phyloP scores from a whole-genome alignment of 2,888 invertebrate species.

The Leucophora obtusa region DNA sequence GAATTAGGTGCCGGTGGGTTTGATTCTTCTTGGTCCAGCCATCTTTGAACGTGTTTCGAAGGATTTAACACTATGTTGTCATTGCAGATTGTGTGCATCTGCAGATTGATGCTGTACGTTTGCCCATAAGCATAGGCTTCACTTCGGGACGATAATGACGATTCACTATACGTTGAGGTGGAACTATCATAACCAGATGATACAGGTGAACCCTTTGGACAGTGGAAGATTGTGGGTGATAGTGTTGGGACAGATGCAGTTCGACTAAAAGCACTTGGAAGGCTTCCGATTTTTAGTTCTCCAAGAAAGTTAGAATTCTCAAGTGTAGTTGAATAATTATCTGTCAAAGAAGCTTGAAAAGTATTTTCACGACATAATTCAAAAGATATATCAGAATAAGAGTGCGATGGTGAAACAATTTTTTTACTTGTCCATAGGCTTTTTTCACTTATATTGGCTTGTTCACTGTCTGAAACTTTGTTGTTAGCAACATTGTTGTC shows the following conservation, averaged over 20 bases:
- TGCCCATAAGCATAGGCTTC: constrained; percentile 64
- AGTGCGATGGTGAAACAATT: constrained; percentile 8
- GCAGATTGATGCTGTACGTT: constrained; percentile 80
- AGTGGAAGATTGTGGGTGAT: constrained; percentile 77
- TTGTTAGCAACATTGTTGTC: constrained; percentile 65
- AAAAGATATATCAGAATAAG: not conserved
- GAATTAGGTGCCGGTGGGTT: constrained; percentile 64
- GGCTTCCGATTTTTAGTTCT: constrained; percentile 57
- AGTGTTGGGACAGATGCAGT: constrained; percentile 69
- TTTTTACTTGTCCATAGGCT: constrained; percentile 3
- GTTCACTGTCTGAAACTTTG: constrained; percentile 46
- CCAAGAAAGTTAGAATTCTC: constrained; percentile 74
- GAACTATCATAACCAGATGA: constrained; percentile 79
- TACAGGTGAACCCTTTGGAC: constrained; percentile 77
- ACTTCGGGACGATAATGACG: constrained; percentile 68
- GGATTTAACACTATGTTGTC: constrained; percentile 78
- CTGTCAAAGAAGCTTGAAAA: constrained; percentile 72
- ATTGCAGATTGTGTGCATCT: constrained; percentile 81
- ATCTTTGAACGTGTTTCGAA: constrained; percentile 80
- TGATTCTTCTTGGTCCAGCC: constrained; percentile 80
- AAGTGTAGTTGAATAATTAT: constrained; percentile 71
- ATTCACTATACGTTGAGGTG: constrained; percentile 77
- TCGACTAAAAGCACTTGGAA: constrained; percentile 70
- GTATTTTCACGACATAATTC: constrained; percentile 53
- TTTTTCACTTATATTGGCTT: constrained; percentile 11